Percentiles rank a stretch among this genome's conserved stretches.
Evolutionary conservation across 2,797 vertebrate species (phyloP).

Genomic region (Furcifer pardalis): DNA sequence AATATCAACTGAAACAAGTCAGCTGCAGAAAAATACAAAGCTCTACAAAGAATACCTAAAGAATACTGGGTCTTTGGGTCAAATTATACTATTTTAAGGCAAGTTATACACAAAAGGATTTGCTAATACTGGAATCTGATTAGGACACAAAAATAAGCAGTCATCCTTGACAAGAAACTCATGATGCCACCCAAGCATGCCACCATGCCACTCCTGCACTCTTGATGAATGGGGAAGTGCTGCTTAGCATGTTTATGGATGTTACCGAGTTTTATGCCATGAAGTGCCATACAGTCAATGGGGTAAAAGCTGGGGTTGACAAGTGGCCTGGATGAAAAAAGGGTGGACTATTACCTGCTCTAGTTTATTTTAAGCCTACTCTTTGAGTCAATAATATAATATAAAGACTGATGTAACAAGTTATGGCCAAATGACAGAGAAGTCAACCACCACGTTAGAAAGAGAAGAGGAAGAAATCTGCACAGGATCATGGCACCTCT

Average conservation of each 20-base stretch:
- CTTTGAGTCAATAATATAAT: not conserved
- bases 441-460: not conserved
- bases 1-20: conserved; percentile 53
- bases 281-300: not conserved
- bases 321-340: not conserved
- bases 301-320: not conserved
- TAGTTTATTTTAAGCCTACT: not conserved
- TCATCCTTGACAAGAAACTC: conserved; percentile 51
- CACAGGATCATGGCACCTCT: conserved; percentile 7
- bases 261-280: not conserved
- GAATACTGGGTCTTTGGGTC: conserved; percentile 80
- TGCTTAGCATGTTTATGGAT: not conserved
- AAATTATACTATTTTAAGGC: conserved; percentile 83
- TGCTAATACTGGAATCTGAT: conserved; percentile 65
- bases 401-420: not conserved
- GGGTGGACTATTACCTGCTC: no score
- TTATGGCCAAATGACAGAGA: not conserved
- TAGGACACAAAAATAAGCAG: conserved; percentile 65
- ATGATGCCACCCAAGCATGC: not conserved
- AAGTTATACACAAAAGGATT: conserved; percentile 72
- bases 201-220: not conserved
- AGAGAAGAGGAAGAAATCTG: not conserved
- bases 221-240: not conserved
- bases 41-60: conserved; percentile 71
- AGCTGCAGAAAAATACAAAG: conserved; percentile 68